phyloP scores from a whole-genome alignment of 2,113 vertebrate genomes.

The Caranx melampygus region DNA sequence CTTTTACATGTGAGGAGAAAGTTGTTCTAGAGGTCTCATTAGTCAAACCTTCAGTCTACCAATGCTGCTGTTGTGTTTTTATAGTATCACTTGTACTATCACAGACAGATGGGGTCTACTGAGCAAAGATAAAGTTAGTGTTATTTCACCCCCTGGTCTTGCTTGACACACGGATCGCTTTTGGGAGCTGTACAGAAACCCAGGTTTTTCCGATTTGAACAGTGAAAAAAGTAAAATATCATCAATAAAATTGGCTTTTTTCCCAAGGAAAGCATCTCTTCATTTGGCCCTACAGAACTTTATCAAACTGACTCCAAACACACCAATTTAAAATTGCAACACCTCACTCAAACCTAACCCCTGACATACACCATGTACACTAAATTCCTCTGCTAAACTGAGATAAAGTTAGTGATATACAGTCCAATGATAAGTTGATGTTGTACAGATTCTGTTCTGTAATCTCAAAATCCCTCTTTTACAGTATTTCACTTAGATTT shows the following conservation, averaged over 20 bases:
- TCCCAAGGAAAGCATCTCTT: too few species aligned
- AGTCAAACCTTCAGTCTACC: constrained; percentile 68
- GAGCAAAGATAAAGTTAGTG: constrained; percentile 73
- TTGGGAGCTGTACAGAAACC: constrained; percentile 51
- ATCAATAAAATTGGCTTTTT: not conserved
- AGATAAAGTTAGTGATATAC: constrained; percentile 33
- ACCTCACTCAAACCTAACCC: not conserved
- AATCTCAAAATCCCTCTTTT: not conserved
- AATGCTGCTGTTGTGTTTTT: constrained; percentile 65
- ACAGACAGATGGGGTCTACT: constrained; percentile 64
- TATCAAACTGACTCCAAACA: constrained; percentile 3
- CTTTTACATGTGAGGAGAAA: constrained; percentile 60
- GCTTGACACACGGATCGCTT: constrained; percentile 61
- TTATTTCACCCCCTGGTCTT: constrained; percentile 74
- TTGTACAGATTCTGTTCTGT: constrained; percentile 23
- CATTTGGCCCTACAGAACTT: too few species aligned
- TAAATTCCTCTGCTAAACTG: constrained; percentile 28
- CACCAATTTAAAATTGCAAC: not conserved
- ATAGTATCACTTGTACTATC: constrained; percentile 75
- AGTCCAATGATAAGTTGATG: constrained; percentile 28
- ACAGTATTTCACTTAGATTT: not conserved
- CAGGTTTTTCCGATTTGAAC: constrained; percentile 8
- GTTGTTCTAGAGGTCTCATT: constrained; percentile 68
- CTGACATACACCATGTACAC: constrained; percentile 19
- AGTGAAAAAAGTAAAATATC: not conserved